Base-by-base conservation (phyloP, 2,113 vertebrate species). In the Phyllostomus discolor region DNA sequence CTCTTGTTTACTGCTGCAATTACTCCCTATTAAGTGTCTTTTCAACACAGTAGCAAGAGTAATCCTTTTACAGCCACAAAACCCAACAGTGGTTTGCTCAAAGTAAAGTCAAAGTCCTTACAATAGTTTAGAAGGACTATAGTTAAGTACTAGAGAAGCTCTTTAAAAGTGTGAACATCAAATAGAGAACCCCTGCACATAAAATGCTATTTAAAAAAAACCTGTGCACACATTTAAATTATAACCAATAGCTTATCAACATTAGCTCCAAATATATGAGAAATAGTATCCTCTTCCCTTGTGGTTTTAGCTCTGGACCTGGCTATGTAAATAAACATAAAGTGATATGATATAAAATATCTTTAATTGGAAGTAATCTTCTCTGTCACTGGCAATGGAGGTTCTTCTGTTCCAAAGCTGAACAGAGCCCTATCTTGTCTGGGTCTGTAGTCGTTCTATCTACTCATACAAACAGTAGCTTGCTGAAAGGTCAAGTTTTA, bases 121-220 rank as follows among this genome's bases (percentile, higher is more conserved):
- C 3, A n/a, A 33, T 89, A n/a, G 33, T 73, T n/a, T 66, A 38
- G n/a, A 80, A 70, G 43, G 89, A 43, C 70, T 50, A 76, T 50
- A 50, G 78, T 94, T 92, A 85, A 97, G 83, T 43, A 62, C 79
- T 16, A 33, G 75, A 79, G 52, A 81, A 81, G 54, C 31, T 93
- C 94, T 96, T 93, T 84, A 9, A 91, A 84, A 41, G 33, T 26
- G 57, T 83, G 67, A 64, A 7, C 12, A 16, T 88, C 26, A 91
- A 93, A 87, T 57, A 54, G 70, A 91, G 88, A 85, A 35, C 17
- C 80, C 89, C 10, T n/a, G 12, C 1, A 3, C 46, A 62, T 17
- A 48, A 81, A 59, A 41, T 72, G n/a, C 91, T 59, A 1, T 78
- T 75, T 90, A 5, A 41, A 69, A 64, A 48, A 91, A 92, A 67